Conservation (phyloP, 2,113 vertebrate species). For the Oryzias curvinotus region DNA sequence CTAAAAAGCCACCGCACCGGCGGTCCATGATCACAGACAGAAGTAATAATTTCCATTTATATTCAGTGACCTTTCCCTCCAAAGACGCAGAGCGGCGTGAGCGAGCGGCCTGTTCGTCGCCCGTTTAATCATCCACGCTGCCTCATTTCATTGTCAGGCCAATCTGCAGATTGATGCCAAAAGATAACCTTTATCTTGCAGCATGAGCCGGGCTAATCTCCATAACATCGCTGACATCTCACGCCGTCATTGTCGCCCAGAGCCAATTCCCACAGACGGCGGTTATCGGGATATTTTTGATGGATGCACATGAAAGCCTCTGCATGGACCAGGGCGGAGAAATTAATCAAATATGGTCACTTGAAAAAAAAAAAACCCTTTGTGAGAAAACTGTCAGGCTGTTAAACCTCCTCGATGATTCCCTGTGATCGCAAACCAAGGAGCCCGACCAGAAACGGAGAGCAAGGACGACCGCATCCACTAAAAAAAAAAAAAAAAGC, state of each 20-base stretch:
- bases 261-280: slow-evolving; percentile 28
- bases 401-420: too few relatives aligned
- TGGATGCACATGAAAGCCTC: slow-evolving; percentile 18
- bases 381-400: too few relatives aligned
- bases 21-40: slow-evolving; percentile 27
- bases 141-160: slow-evolving; percentile 20
- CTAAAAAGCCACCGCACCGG: slow-evolving; percentile 30
- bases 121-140: slow-evolving; percentile 45
- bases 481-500: too few relatives aligned
- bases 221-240: slow-evolving; percentile 21
- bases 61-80: slow-evolving; percentile 66
- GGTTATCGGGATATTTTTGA: slow-evolving; percentile 25
- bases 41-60: slow-evolving; percentile 67
- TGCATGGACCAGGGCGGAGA: not conserved
- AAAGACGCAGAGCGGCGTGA: slow-evolving; percentile 17
- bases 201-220: slow-evolving; percentile 46
- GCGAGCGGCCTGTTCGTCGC: slow-evolving; percentile 11
- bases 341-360: slow-evolving; percentile 10
- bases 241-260: slow-evolving; percentile 26
- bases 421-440: too few relatives aligned
- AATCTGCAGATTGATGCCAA: slow-evolving; percentile 40
- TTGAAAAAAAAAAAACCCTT: not conserved
- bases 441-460: too few relatives aligned
- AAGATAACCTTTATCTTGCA: slow-evolving; percentile 53
- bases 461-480: too few relatives aligned